Conservation (phyloP, 2,113 vertebrate genomes). For the Mustelus asterias region DNA sequence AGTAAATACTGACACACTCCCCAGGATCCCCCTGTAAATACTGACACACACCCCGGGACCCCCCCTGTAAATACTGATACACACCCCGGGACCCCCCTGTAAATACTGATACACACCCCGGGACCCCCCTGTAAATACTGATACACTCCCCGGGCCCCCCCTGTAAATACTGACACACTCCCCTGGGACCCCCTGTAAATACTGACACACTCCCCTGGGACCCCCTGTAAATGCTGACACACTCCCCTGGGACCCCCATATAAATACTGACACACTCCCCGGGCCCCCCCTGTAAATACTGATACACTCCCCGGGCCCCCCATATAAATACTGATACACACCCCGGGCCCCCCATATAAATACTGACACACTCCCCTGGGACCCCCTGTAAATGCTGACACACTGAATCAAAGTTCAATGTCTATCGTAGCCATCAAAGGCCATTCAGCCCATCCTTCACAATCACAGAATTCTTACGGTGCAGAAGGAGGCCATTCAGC, state of each 20-base stretch:
- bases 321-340: not conserved
- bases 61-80: not conserved
- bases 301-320: not conserved
- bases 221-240: not conserved
- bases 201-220: not conserved
- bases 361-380: not conserved
- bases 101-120: not conserved
- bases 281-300: not conserved
- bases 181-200: not conserved
- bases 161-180: too few species aligned
- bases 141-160: too few species aligned
- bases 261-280: not conserved
- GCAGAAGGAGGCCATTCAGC: too few species aligned
- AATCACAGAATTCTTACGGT: too few species aligned
- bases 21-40: not conserved
- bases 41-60: not conserved
- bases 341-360: not conserved
- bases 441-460: not conserved
- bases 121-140: not conserved
- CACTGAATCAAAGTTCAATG: not conserved
- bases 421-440: not conserved
- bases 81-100: not conserved
- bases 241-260: not conserved
- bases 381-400: too few species aligned
- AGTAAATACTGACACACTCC: not conserved